Evolutionary conservation across 2,888 invertebrate genomes (phyloP), one percentile per base, ranked within the genome.

Genomic region (Dicycla oo): DNA sequence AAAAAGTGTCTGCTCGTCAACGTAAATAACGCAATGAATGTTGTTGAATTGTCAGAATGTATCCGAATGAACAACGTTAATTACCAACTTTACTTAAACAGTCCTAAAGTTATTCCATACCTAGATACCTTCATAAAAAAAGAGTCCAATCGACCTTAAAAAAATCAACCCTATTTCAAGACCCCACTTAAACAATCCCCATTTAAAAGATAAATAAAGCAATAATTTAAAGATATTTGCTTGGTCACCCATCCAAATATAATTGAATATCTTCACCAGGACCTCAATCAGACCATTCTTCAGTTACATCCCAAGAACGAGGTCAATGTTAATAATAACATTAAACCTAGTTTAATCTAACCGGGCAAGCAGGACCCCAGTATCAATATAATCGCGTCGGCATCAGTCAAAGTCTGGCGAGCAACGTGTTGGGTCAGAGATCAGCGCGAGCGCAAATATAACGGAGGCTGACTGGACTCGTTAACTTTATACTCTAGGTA

Each of bases 351-450:
- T 76, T 69, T 10, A 38, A 69, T 49, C 2, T 61, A n/a, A 47
- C n/a, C 53, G 15, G 69, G 77, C 51, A 47, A 69, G 64, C 67
- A 71, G 69, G 57, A 60, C 30, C 64, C 10, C 34, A 23, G 68
- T 61, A 73, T 77, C 73, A 80, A 77, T 73, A 71, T 51, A 40
- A 43, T 56, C 40, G 60, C 40, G 80, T 64, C 80, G 81, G 80
- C 64, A 62, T 80, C 81, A 67, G 60, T 81, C 73, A 81, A 80
- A 69, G 80, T 62, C 66, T 26, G 30, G 53, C 30, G 47, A 73
- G 65, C 73, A 69, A 69, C 73, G 80, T 69, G 77, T 65, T 13
- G 73, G 80, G 81, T 81, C 69, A 77, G 67, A 64, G 80, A 67
- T 77, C 81, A 73, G 57, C 69, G 65, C 51, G 38, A 49, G 73